Conservation (phyloP, 2,113 vertebrate genomes). For the Butorides virescens region DNA sequence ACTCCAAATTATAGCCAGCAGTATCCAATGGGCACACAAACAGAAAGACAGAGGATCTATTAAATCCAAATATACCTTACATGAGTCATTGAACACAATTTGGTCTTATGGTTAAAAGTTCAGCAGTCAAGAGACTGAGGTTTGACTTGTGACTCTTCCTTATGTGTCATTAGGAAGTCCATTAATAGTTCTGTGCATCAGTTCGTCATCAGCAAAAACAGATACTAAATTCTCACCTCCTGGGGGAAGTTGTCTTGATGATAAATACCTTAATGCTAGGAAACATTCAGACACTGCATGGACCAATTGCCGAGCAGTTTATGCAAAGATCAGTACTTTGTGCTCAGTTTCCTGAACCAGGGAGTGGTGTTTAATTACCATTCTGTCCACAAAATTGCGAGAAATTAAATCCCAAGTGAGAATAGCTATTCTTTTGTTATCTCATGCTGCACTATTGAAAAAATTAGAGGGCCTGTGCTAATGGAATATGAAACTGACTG, state of each 20-base stretch:
- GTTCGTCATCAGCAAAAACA: background rate
- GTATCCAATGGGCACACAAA: background rate
- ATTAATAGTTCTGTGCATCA: background rate
- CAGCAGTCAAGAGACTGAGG: background rate
- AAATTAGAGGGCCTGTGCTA: background rate
- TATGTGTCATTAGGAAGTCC: background rate
- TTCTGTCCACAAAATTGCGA: background rate
- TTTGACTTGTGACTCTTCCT: background rate
- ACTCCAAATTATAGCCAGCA: background rate
- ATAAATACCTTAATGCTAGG: background rate
- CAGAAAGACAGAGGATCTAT: background rate
- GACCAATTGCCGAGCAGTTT: background rate
- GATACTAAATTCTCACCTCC: background rate
- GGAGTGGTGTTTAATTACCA: background rate
- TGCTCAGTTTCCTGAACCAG: background rate
- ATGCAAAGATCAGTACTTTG: background rate
- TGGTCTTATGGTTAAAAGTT: background rate
- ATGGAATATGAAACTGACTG: background rate
- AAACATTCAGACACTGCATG: background rate
- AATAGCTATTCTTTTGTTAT: background rate
- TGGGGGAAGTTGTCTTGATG: background rate
- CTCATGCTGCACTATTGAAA: background rate
- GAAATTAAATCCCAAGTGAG: background rate
- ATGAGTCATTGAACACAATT: background rate
- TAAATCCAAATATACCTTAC: background rate